These are phyloP conservation scores for Sylvicapra grimmia DNA, from an alignment of 2,113 vertebrate genomes.

Conservation along the genomic window DNA sequence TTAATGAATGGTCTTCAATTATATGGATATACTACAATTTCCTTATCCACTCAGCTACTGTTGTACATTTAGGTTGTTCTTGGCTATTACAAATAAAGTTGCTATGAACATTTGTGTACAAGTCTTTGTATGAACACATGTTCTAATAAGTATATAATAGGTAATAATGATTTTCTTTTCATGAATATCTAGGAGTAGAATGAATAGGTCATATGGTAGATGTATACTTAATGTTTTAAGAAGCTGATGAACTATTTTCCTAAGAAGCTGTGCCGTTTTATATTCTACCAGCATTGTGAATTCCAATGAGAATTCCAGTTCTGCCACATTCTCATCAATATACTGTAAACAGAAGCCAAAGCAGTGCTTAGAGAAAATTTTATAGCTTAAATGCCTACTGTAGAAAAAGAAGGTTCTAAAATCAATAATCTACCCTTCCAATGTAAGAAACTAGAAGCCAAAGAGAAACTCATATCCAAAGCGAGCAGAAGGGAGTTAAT, in stretches of 20 bases:
- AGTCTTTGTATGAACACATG: neutral
- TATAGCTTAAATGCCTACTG: neutral
- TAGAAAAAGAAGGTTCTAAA: neutral
- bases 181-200: neutral
- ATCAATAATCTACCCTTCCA: neutral
- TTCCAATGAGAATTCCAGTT: neutral
- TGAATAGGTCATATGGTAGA: neutral
- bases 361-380: neutral
- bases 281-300: neutral
- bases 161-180: neutral
- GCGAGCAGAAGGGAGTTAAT: neutral
- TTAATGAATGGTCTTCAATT: neutral
- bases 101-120: neutral
- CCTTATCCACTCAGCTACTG: neutral
- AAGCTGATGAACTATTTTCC: neutral
- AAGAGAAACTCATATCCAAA: neutral
- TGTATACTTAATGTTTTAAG: neutral
- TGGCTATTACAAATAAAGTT: neutral
- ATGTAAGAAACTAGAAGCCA: neutral
- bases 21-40: neutral
- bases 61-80: neutral
- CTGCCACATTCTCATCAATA: neutral
- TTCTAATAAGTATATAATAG: neutral
- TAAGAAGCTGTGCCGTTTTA: neutral
- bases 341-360: neutral